These are phyloP conservation scores for Sanderia malayensis DNA, from an alignment of 30 jellyfish, hydroid and myxozoan species.

Conservation along the genomic window DNA sequence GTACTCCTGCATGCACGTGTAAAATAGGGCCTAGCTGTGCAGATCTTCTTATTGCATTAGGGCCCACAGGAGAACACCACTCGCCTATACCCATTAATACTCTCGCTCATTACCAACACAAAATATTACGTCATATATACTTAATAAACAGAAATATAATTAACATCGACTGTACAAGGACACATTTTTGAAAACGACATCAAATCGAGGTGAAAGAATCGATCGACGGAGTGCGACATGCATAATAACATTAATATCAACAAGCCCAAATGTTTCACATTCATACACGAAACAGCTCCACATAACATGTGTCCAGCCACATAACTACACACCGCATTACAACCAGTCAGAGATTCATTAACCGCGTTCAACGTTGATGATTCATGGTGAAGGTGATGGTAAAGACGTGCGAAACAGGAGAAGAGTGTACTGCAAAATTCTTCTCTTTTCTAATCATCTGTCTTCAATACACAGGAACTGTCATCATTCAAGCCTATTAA, in stretches of 20 bases:
- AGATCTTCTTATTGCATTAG: not conserved
- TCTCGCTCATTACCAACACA: not conserved
- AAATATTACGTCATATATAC: not conserved
- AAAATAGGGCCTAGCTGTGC: too few species aligned
- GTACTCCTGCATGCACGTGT: not conserved
- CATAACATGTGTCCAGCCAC: too few species aligned
- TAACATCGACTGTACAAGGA: conserved; percentile 4
- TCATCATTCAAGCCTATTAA: not conserved
- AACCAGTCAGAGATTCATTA: too few species aligned
- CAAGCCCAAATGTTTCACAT: too few species aligned
- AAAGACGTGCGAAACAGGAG: not conserved
- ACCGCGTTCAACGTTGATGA: too few species aligned
- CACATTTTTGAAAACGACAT: too few species aligned
- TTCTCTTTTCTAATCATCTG: not conserved
- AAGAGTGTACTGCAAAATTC: not conserved
- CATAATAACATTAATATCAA: too few species aligned
- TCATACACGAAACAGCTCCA: too few species aligned
- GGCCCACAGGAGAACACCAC: not conserved
- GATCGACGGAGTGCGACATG: too few species aligned
- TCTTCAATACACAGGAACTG: not conserved
- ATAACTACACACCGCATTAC: too few species aligned
- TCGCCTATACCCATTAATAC: not conserved
- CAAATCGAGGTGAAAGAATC: too few species aligned
- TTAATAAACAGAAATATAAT: not conserved
- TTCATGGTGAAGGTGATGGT: not conserved